phyloP scores from a whole-genome alignment of 2,797 vertebrate species.

The Periophthalmus magnuspinnatus region DNA sequence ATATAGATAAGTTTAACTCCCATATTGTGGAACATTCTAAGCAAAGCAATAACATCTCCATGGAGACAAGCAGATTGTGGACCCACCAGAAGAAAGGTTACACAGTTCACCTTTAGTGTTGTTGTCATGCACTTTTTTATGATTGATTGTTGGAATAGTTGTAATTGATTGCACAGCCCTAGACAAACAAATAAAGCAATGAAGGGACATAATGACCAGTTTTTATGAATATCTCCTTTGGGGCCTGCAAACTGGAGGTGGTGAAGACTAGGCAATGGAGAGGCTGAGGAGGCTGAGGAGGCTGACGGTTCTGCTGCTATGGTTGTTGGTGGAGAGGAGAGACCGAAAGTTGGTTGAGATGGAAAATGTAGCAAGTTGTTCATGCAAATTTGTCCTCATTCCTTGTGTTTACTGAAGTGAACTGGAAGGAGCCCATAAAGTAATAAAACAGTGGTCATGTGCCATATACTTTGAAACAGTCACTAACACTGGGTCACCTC shows the following conservation, averaged over 20 bases:
- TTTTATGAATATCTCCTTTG: too few relatives aligned
- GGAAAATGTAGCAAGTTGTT: not conserved
- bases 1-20: too few relatives aligned
- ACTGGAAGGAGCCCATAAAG: not conserved
- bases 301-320: not conserved
- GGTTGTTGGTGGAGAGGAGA: not conserved
- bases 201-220: too few relatives aligned
- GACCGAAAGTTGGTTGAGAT: not conserved
- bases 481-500: not conserved
- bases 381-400: not conserved
- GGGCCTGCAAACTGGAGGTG: too few relatives aligned
- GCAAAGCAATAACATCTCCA: too few relatives aligned
- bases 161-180: too few relatives aligned
- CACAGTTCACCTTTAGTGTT: not conserved
- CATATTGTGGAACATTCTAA: too few relatives aligned
- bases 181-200: too few relatives aligned
- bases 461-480: not conserved
- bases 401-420: slow-evolving; percentile 4
- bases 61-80: not conserved
- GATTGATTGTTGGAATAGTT: too few relatives aligned
- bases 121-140: too few relatives aligned
- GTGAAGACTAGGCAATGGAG: too few relatives aligned
- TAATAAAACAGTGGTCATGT: not conserved
- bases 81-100: not conserved
- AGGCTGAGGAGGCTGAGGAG: too few relatives aligned